A percentile compares a stretch with the other conserved stretches of the same genome.
phyloP scores from a whole-genome alignment of 2,113 vertebrate genomes.

The Cynopterus brachyotis region DNA sequence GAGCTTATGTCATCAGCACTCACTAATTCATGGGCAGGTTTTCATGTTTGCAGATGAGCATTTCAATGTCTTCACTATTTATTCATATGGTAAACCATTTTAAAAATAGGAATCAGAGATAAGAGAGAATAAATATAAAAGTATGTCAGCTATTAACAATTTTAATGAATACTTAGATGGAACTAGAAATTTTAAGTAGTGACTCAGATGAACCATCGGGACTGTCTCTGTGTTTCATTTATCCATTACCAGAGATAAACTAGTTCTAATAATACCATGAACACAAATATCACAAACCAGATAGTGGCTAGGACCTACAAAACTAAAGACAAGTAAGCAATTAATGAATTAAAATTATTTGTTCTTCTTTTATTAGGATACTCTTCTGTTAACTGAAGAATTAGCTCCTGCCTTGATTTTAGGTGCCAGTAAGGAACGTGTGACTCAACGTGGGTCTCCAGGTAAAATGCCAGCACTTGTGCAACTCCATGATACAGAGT shows the following conservation, averaged over 20 bases:
- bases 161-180: neutral
- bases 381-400: neutral
- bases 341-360: neutral
- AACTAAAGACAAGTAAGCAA: neutral
- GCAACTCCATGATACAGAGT: neutral
- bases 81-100: neutral
- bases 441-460: neutral
- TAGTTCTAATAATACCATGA: neutral
- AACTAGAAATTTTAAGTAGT: neutral
- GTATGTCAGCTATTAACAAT: neutral
- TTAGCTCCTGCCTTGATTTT: neutral
- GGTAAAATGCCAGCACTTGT: neutral
- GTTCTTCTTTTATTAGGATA: neutral
- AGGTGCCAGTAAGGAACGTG: neutral
- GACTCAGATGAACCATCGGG: neutral
- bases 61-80: neutral
- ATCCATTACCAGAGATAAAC: neutral
- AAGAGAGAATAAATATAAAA: slow-evolving; percentile 1
- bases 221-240: neutral
- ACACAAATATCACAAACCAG: neutral
- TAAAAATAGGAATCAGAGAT: neutral
- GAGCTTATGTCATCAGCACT: neutral
- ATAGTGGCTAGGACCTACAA: neutral
- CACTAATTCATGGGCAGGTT: neutral
- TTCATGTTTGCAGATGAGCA: neutral